A percentile compares a stretch with the other conserved stretches of the same genome.
phyloP scores from a whole-genome alignment of 1,140 invertebrate genomes.

The Proctacanthus coquilletti region DNA sequence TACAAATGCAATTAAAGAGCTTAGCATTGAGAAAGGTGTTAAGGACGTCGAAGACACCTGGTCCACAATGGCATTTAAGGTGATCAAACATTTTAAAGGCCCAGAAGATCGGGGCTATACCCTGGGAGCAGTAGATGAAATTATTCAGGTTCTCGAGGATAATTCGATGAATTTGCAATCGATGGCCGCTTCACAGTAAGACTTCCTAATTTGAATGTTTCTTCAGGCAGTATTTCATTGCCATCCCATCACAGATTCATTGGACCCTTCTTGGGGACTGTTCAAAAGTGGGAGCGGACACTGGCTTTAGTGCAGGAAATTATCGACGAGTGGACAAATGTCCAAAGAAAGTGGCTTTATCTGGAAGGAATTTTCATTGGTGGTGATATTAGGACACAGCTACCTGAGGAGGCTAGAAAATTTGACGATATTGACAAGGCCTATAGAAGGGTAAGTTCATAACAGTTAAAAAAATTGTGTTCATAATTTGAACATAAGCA shows the following conservation, averaged over 20 bases:
- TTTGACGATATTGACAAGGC: slow-evolving; percentile 75
- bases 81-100: slow-evolving; percentile 47
- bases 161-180: slow-evolving; percentile 78
- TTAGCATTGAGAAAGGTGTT: slow-evolving; percentile 72
- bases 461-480: too few species aligned
- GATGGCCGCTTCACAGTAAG: slow-evolving; percentile 69
- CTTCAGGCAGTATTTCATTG: too few species aligned
- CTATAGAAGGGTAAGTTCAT: slow-evolving; percentile 53
- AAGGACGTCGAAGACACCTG: slow-evolving; percentile 61
- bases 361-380: slow-evolving; percentile 82
- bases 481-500: too few species aligned
- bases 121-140: slow-evolving; percentile 65
- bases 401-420: slow-evolving; percentile 74
- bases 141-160: slow-evolving; percentile 67
- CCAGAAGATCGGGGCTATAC: slow-evolving; percentile 42
- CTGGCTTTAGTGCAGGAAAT: slow-evolving; percentile 69
- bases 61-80: slow-evolving; percentile 53
- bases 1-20: slow-evolving; percentile 72
- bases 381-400: slow-evolving; percentile 65
- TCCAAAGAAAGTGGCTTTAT: slow-evolving; percentile 80
- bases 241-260: slow-evolving; percentile 48
- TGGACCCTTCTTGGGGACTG: slow-evolving; percentile 63
- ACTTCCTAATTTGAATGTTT: slow-evolving; percentile 9
- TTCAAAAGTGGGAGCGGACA: slow-evolving; percentile 70
- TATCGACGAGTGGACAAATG: slow-evolving; percentile 66